Evolutionary conservation across 2,797 vertebrate species (phyloP), one percentile per base, ranked within the genome.

Genomic region (Antennarius maculatus): DNA sequence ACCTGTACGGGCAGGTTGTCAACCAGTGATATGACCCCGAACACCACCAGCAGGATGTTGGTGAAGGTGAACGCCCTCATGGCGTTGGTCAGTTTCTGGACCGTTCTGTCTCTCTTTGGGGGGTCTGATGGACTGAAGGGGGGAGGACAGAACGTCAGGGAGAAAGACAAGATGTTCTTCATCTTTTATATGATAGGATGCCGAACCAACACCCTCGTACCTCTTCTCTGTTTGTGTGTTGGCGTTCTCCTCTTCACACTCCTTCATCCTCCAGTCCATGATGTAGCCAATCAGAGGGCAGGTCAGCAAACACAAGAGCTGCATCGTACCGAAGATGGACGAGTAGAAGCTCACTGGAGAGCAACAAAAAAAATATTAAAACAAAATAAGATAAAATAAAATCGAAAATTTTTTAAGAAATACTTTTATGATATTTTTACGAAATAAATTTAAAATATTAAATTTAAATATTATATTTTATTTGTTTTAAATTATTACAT

Each of bases 251-350:
- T 88, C 91, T 3, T 70, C 65, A 50, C 93, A 93, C 54, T 96
- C 95, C 82, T 95, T 96, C 93, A 97, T 95, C 82, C 74, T 92
- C 96, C 96, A 97, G 90, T 97, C 96, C 96, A 97, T 97, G 89
- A 97, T 92, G 78, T 95, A 97, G 46, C 96, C 96, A 39, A 97
- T 97, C 73, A 97, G 88, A 65, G 96, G 96, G 58, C 94, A 96
- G 8, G 95, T 96, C 53, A 91, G 37, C 47, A 97, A 92, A 71
- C 96, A 97, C 11, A 96, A 86, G 70, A 97, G 90, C 89, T 97
- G 96, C 88, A 97, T 84, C 4, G 92, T 94, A 61, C 96, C 96
- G 17, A 97, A 97, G 73, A 96, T 75, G 39, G 93, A 95, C 0
- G 96, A 91, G 88, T 95, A 97, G 90, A 95, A 92, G 62, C 79